Evolutionary conservation across 30 jellyfish, hydroid and myxozoan species (phyloP), one percentile per base, ranked within the genome.

Genomic region (Nemopilema nomurai): DNA sequence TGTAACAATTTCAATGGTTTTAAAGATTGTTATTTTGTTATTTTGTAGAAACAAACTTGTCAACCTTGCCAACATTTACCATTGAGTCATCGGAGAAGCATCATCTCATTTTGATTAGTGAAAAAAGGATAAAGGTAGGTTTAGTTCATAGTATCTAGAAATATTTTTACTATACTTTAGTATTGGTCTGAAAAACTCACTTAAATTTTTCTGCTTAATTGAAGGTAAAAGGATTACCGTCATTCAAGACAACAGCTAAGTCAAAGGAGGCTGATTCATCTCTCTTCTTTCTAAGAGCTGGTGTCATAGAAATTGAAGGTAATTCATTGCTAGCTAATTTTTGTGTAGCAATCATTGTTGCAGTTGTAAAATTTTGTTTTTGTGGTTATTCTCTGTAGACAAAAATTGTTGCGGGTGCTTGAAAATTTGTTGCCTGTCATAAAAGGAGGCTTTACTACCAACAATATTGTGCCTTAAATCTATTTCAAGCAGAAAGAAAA

Each of bases 261-360:
- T 69, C 78, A 50, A 90, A 83, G 29, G 96, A 96, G 27, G 87
- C 91, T 1, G 89, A 71, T 8, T 85, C 81, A 4, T 78, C 92
- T 7, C 67, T 80, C 73, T 90, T 79, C 69, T 73, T 90, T 63
- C 67, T 94, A 27, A 89, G 82, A 90, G 91, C 99, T 18, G 97
- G 77, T 68, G 88, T 91, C 29, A 32, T 94, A 81, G 84, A 66
- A 50, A 66, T 89, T 9, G 99, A 94, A 70, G 97, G 98, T 93
- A 24, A 49, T 84, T 70, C n/a, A n/a, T n/a, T n/a, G n/a, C n/a
- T n/a, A n/a, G 57, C 57, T 41, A 3, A 41, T 41, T 41, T 41
- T 41, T 13, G 13, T 41, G 13, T 41, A 41, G 57, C 57, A 3
- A 41, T 41, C 57, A 41, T 13, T 3, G 57, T 41, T 3, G 13